Conservation (phyloP, 2,113 vertebrate species). For the Amphilophus citrinellus region DNA sequence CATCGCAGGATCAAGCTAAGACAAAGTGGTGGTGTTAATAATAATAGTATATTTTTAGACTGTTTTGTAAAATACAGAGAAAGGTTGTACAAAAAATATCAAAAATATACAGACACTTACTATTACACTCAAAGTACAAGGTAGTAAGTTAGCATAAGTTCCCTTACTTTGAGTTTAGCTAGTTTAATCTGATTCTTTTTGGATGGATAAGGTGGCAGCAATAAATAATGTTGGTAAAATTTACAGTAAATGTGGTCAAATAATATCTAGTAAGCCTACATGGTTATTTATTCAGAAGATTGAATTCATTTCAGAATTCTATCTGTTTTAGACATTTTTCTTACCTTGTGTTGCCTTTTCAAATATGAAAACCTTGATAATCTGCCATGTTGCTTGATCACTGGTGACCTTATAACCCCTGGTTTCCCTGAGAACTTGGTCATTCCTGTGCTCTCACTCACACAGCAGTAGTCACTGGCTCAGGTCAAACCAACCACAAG, state of each 20-base stretch:
- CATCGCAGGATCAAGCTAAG: background rate
- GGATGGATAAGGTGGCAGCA: background rate
- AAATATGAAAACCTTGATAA: background rate
- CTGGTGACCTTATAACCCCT: conserved; percentile 57
- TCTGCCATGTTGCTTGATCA: background rate
- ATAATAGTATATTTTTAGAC: background rate
- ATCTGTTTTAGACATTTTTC: background rate
- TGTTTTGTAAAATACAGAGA: background rate
- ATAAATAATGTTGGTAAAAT: background rate
- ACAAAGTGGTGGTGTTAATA: background rate
- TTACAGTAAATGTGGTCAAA: background rate
- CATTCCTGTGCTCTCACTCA: conserved; percentile 62
- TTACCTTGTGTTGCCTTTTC: background rate
- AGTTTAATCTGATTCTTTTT: background rate
- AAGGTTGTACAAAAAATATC: background rate
- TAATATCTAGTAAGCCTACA: background rate
- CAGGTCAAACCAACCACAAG: conserved; percentile 58
- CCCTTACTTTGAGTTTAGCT: too few relatives aligned
- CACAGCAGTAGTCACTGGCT: conserved; percentile 42
- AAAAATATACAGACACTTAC: background rate
- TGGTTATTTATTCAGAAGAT: too few relatives aligned
- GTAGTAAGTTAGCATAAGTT: background rate
- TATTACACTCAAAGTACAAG: background rate
- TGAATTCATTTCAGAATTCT: background rate
- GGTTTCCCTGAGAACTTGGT: conserved; percentile 56